Base-by-base conservation (phyloP, 2,113 vertebrate genomes). In the Acanthochromis polyacanthus region DNA sequence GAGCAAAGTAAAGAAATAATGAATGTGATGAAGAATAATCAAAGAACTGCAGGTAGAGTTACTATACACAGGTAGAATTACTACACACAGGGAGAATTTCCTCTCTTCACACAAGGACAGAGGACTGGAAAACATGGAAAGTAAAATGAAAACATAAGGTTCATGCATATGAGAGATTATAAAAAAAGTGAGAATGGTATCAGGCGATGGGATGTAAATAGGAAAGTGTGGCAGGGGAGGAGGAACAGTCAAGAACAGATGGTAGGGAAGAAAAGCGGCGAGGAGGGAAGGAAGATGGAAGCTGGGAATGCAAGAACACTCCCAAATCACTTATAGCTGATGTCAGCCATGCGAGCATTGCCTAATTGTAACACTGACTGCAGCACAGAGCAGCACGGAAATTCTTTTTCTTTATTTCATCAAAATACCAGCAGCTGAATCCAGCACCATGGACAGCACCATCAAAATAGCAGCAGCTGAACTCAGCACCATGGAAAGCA, bases 191-290 rank as follows among this genome's bases (percentile, higher is more conserved):
- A 52, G 45, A 17, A 57, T 22, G 25, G 25, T 84, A 63, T 77
- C 43, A 77, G 48, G 67, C 36, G 4, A 70, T 79, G 58, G 48
- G 61, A 85, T 75, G 62, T 67, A 72, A 73, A 78, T 73, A 68
- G 51, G 45, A 79, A 69, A 32, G 36, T 62, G 56, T 40, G 73
- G 78, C 45, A 52, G 72, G 63, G 64, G 50, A 78, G 40, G 71
- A 84, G 55, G 40, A 84, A 20, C 55, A 78, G 51, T 66, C 52
- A 62, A 40, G 58, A 85, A 56, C 85, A 89, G 89, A 89, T 84
- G 88, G 89, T 32, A 25, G 52, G 28, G 40, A 79, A 38, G 58
- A 73, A 52, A 25, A 76, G 57, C 5, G 9, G 58, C 56, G 82
- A 25, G n/a, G 48, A 48, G 55, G 51, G 40, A 75, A 45, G 59